Evolutionary conservation across 2,888 invertebrate species (phyloP).

Genomic region (Protonemura montana): DNA sequence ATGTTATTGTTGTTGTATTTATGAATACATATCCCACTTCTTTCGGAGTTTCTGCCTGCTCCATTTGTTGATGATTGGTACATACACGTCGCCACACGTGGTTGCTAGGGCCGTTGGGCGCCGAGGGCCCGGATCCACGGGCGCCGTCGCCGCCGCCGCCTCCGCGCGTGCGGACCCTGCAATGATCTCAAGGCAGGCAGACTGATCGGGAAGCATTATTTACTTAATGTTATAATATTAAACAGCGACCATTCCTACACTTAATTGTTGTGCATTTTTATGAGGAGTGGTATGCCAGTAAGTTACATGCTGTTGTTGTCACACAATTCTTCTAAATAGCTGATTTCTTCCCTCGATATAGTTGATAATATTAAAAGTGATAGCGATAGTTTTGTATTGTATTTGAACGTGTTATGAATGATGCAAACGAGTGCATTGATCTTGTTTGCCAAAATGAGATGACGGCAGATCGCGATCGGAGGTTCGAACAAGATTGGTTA

Average conservation of each 20-base stretch:
- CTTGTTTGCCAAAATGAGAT: conserved; percentile 37
- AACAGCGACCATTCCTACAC: conserved; percentile 50
- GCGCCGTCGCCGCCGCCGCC: too few species aligned
- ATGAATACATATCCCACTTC: conserved; percentile 49
- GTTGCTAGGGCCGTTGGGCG: background rate
- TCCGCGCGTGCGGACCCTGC: background rate
- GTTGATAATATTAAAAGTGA: conserved; percentile 44
- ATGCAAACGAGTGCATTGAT: conserved; percentile 29
- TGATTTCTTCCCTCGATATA: conserved; percentile 51
- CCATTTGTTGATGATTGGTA: conserved; percentile 36
- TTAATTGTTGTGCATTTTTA: conserved; percentile 50
- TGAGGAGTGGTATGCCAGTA: conserved; percentile 49
- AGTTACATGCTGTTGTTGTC: conserved; percentile 50
- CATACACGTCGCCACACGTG: conserved; percentile 13
- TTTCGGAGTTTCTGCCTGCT: conserved; percentile 41
- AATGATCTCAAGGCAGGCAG: conserved; percentile 37
- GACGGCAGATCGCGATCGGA: conserved; percentile 28
- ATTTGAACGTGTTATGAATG: conserved; percentile 43
- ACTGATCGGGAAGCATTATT: conserved; percentile 45
- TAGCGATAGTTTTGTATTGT: conserved; percentile 51
- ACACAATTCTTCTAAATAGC: conserved; percentile 49
- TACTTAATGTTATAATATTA: conserved; percentile 45
- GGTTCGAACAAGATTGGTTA: conserved; percentile 33
- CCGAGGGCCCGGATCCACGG: background rate
- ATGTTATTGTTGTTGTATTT: conserved; percentile 47